Base-by-base conservation (phyloP, 2,113 vertebrate genomes). In the Lethenteron camtschaticum region DNA sequence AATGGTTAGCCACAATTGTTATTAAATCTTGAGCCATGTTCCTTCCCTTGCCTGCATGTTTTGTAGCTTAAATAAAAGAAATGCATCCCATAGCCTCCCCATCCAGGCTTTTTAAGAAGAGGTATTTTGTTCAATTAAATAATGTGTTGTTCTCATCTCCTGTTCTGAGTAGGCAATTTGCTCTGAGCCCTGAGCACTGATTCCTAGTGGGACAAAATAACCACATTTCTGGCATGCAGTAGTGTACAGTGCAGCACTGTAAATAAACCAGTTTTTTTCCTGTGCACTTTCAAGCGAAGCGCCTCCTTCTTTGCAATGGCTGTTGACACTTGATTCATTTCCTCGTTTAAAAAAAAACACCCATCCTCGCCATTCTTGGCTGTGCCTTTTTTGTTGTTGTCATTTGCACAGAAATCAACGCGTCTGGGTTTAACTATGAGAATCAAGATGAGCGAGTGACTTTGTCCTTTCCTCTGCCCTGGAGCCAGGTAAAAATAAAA, bases 401-500 rank as follows among this genome's bases (percentile, higher is more conserved):
- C 9, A 9, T 66, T 24, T 20, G n/a, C 24, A 11, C 76, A 97
- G 94, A 96, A 83, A 86, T 99, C 72, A 91, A 87, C 3, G 94
- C 94, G 56, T 94, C 92, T 12, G 94, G 94, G 73, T 96, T 99
- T 83, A 99, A 99, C 80, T 99, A 99, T 75, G 88, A 99, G 58
- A 99, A 99, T 1, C 89, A 96, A 79, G 94, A 99, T 75, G 94
- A 99, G 72, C 96, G 96, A 80, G 92, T 99, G 74, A 96, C 94
- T n/a, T 80, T 99, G 73, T 96, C 90, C 56, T 99, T 99, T 75
- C 87, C 72, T 89, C 87, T 66, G 83, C 81, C 70, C 85, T 96
- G 73, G 88, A 89, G 78, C 87, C 85, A 84, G 91, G 94, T 97
- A 76, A 79, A 71, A 16, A 66, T 66, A 9, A 66, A 66, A 20